These are phyloP conservation scores for Talpa occidentalis DNA, from an alignment of 2,113 vertebrate species.

Conservation along the genomic window DNA sequence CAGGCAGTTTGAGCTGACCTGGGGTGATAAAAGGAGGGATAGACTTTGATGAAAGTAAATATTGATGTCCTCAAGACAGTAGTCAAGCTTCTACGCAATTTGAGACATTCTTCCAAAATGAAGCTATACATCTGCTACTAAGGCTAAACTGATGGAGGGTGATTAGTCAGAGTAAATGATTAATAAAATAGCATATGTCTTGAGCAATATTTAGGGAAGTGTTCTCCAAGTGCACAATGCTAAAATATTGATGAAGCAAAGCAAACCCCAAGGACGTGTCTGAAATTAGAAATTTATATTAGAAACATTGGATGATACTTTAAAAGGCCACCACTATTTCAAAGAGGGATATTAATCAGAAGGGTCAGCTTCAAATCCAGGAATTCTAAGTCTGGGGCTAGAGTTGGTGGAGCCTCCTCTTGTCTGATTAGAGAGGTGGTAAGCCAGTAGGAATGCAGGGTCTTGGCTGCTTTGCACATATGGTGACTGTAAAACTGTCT, in stretches of 20 bases:
- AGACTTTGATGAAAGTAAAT: neutral
- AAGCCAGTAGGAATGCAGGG: neutral
- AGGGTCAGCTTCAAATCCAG: no score
- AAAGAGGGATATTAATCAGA: neutral
- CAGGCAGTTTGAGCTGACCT: neutral
- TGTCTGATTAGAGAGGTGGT: neutral
- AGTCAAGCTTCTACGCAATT: neutral
- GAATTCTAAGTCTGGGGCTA: no score
- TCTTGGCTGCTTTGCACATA: neutral
- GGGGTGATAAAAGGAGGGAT: neutral
- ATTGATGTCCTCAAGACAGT: no score
- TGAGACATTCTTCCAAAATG: neutral
- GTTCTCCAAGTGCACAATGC: neutral
- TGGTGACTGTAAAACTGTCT: neutral
- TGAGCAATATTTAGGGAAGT: neutral
- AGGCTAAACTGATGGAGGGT: neutral
- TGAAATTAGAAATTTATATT: neutral
- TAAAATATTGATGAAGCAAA: neutral
- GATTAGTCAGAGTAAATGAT: neutral
- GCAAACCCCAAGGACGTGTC: neutral
- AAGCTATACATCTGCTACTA: neutral
- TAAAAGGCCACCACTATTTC: neutral
- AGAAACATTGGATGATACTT: neutral
- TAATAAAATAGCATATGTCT: neutral
- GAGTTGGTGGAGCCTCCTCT: neutral